These are phyloP conservation scores for Montifringilla adamsi DNA, from an alignment of 2,113 vertebrate genomes.

Conservation along the genomic window DNA sequence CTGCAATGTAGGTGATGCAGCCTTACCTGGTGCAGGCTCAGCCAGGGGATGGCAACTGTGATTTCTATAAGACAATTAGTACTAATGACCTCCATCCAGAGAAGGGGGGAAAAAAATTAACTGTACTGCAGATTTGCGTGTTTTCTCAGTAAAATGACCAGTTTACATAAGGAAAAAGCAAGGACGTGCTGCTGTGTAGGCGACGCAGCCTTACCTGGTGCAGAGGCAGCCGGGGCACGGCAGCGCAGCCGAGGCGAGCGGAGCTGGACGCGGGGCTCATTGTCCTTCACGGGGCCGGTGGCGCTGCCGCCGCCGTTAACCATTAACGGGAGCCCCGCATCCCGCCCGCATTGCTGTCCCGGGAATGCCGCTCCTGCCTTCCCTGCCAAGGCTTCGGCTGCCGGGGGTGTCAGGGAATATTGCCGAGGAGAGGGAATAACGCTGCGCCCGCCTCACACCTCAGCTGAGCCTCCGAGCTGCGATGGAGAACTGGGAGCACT, in stretches of 20 bases:
- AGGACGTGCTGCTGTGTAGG: no score
- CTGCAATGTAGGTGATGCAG: no score
- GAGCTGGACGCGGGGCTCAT: background rate
- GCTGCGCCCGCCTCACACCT: slow-evolving; percentile 4
- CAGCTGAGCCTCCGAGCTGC: background rate
- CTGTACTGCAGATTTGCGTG: background rate
- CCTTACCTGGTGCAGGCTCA: no score
- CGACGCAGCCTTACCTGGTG: background rate
- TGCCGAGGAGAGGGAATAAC: background rate
- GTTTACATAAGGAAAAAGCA: background rate
- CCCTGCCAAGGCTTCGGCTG: no score
- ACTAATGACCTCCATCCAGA: no score
- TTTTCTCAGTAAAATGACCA: background rate
- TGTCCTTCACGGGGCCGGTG: slow-evolving; percentile 24
- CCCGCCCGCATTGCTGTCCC: background rate
- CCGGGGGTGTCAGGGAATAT: no score
- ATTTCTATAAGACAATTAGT: no score
- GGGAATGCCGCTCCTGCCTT: no score
- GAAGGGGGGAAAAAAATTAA: no score
- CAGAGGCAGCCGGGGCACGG: background rate
- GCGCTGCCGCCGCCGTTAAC: background rate
- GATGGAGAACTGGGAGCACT: background rate
- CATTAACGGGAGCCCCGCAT: background rate
- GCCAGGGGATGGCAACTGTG: no score
- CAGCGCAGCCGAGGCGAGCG: background rate